Conservation (phyloP, 2,113 vertebrate genomes). For the Anas platyrhynchos region DNA sequence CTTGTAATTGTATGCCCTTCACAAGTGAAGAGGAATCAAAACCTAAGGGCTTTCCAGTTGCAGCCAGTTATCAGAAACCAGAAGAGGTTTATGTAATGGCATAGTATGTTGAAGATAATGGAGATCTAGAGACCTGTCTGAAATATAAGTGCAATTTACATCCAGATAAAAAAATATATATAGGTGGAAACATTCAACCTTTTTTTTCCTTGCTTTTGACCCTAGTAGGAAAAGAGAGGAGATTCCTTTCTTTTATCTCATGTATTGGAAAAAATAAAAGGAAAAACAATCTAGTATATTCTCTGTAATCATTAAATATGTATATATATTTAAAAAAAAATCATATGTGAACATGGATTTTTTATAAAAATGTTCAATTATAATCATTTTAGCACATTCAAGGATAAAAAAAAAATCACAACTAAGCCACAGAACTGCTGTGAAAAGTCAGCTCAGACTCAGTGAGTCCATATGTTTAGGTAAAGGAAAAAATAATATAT, state of each 20-base stretch:
- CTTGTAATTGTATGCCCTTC: background rate
- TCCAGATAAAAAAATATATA: background rate
- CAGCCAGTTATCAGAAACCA: background rate
- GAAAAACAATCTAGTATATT: background rate
- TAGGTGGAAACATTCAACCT: accelerated
- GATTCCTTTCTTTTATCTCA: accelerated
- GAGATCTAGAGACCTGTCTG: background rate
- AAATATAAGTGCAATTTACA: background rate
- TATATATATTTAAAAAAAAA: background rate
- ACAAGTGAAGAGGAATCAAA: background rate
- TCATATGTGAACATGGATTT: accelerated
- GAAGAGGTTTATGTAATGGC: background rate
- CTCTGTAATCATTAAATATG: background rate
- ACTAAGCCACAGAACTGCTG: background rate
- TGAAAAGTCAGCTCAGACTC: background rate
- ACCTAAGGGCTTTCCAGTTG: accelerated
- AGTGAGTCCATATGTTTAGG: background rate
- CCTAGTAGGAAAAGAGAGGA: accelerated
- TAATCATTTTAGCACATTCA: background rate
- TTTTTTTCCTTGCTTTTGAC: background rate
- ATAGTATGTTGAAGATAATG: background rate
- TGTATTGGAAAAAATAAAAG: accelerated
- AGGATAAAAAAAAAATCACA: background rate
- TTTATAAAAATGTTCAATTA: background rate
- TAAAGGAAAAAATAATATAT: background rate